Evolutionary conservation across 2,113 vertebrate species (phyloP), one percentile per base, ranked within the genome.

Genomic region (Cryptotis parvus): DNA sequence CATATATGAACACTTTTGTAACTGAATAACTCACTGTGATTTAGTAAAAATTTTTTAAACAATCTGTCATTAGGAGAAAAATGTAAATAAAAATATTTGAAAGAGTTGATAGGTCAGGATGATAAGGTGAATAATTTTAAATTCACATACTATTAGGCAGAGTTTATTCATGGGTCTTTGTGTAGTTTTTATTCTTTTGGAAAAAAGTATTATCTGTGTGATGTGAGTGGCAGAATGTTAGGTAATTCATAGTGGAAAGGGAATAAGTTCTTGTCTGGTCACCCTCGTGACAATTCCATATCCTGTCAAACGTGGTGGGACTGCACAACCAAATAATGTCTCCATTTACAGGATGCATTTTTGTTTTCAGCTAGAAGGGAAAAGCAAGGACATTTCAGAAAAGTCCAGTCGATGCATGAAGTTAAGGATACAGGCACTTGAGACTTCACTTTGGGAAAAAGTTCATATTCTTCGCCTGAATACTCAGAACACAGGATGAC

Each of bases 391-490:
- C 12, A 78, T 70, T 77, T 91, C 63, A 41, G 35, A 92, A 95
- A 58, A 84, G 89, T 69, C 45, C 61, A 80, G 33, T 87, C 45
- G 83, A 31, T 20, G 4, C 80, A 9, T 39, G 35, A 87, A 74
- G 74, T 65, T n/a, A 82, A 90, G 43, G 58, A 49, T 87, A 91
- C 43, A 68, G 82, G 77, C 81, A 84, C 69, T 41, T 39, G 24
- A 65, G 69, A 84, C n/a, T 0, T 74, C 10, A 8, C 27, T n/a
- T 91, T 55, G 58, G 52, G 14, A 83, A 87, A 94, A 33, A 86
- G 79, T 61, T 94, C 63, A 77, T 66, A 93, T 86, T 77, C 73
- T 87, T 83, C 86, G 41, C 75, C n/a, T 75, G 35, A 76, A 70
- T 41, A 75, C 14, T 20, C 1, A 70, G 61, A 27, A 24, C 18